A percentile compares a stretch with the other conserved stretches of the same genome.
Evolutionary conservation across 2,888 invertebrate genomes (phyloP).

Genomic region (Apodemia zela): DNA sequence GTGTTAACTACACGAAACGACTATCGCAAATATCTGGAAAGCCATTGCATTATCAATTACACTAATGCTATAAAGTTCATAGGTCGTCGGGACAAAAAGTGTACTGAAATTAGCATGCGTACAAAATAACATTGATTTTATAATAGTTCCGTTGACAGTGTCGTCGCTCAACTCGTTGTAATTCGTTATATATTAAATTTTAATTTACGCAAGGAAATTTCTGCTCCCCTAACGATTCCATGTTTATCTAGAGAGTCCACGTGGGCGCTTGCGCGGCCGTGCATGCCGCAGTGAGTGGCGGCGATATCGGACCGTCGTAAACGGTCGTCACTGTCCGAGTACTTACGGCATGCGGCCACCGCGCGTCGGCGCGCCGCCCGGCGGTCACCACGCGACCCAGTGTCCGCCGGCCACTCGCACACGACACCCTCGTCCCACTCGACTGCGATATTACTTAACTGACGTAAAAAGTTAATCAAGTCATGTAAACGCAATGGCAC

Average conservation of each 20-base stretch:
- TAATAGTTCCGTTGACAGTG: too few relatives aligned
- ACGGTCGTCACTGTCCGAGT: slow-evolving; percentile 19
- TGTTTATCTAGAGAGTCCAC: slow-evolving; percentile 32
- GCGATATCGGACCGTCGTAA: too few relatives aligned
- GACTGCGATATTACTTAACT: not conserved
- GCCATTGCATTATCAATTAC: too few relatives aligned
- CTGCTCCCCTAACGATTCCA: slow-evolving; percentile 20
- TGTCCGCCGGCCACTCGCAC: slow-evolving; percentile 24
- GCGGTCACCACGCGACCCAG: slow-evolving; percentile 16
- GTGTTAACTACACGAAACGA: too few relatives aligned
- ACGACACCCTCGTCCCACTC: slow-evolving; percentile 14
- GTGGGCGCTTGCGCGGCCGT: slow-evolving; percentile 53
- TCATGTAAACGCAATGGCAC: slow-evolving; percentile 51
- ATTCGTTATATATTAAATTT: too few relatives aligned
- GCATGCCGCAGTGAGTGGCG: slow-evolving; percentile 38
- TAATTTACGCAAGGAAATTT: not conserved
- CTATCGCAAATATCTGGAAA: too few relatives aligned
- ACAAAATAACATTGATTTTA: not conserved
- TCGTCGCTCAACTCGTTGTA: too few relatives aligned
- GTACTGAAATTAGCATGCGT: not conserved
- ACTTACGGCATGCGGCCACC: slow-evolving; percentile 25
- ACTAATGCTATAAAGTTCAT: too few relatives aligned
- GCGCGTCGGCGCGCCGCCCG: slow-evolving; percentile 36
- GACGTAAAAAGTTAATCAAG: slow-evolving; percentile 8
- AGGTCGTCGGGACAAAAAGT: too few relatives aligned